These are phyloP conservation scores for Mellilla xanthometata DNA, from an alignment of 2,888 invertebrate species.

Conservation along the genomic window DNA sequence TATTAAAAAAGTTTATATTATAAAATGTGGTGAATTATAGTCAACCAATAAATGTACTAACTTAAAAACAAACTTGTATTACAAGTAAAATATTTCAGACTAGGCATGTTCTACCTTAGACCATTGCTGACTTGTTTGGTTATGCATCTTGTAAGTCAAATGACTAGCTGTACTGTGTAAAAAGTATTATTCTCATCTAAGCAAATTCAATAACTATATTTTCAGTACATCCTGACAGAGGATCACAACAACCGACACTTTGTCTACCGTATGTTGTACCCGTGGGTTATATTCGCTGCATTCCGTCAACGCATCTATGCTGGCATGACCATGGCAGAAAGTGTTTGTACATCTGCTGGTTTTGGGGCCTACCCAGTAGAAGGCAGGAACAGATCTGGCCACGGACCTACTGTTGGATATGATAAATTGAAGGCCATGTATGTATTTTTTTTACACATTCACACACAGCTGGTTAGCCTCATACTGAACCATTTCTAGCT, in stretches of 20 bases:
- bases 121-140: too few relatives aligned
- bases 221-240: slow-evolving; percentile 90
- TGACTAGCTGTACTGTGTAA: too few relatives aligned
- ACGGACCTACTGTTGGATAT: slow-evolving; percentile 91
- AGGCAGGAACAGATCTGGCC: slow-evolving; percentile 88
- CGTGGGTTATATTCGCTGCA: slow-evolving; percentile 92
- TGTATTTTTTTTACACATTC: slow-evolving; percentile 37
- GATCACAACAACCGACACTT: slow-evolving; percentile 89
- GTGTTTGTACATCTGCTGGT: slow-evolving; percentile 95
- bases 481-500: too few relatives aligned
- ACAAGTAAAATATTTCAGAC: too few relatives aligned
- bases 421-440: slow-evolving; percentile 83
- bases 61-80: too few relatives aligned
- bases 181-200: neutral
- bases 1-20: too few relatives aligned
- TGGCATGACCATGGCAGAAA: slow-evolving; percentile 95
- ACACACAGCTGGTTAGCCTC: too few relatives aligned
- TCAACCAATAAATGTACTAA: too few relatives aligned
- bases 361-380: slow-evolving; percentile 94
- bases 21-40: too few relatives aligned
- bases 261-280: slow-evolving; percentile 91
- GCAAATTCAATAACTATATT: slow-evolving; percentile 31
- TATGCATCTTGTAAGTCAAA: too few relatives aligned
- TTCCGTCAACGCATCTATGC: slow-evolving; percentile 96
- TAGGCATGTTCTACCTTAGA: too few relatives aligned